Base-by-base conservation (phyloP, 1,140 invertebrate species). In the Saccostrea cuccullata region DNA sequence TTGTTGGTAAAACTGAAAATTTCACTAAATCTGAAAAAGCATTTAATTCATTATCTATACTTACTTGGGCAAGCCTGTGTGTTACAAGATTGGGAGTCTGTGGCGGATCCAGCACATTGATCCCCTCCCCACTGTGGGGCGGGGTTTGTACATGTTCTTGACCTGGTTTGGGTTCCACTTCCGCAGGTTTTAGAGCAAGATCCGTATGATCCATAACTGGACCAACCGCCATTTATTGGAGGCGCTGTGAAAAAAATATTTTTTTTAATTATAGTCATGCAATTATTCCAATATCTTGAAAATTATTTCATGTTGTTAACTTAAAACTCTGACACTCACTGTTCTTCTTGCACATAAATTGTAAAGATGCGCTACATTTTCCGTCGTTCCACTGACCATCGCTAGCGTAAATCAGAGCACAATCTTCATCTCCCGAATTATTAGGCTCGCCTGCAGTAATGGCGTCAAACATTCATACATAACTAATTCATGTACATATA, bases 11-110 rank as follows among this genome's bases (percentile, higher is more conserved):
- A n/a, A 3, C 9, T 47, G 47, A 6, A 47, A 47, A 6, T 47
- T 47, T 47, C 47, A 8, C 9, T 2, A 47, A 47, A 47, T 47
- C 47, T 47, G 47, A 47, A 47, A 8, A 47, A 36, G 30, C 47
- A 47, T 5, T 47, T 8, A 6, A 47, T 47, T 26, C 36, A 17
- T 3, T 13, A 58, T 56, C 13, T 2, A 23, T 60, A 40, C 85
- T 77, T 56, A 87, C 86, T 82, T 77, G 86, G 67, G 56, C 86
- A 87, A 15, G 8, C 13, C 26, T 82, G 67, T 15, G 73, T 56
- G 15, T 73, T 87, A 23, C 86, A 87, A 23, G 67, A n/a, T 30
- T 77, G 67, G 23, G 86, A 58, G 58, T 23, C 15, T 15, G 36
- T 82, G 30, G 67, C 23, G 4, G 40, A 55, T 77, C 86, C 86